Conservation (phyloP, 2,797 vertebrate species). For the Pangasius sanitwongsei region DNA sequence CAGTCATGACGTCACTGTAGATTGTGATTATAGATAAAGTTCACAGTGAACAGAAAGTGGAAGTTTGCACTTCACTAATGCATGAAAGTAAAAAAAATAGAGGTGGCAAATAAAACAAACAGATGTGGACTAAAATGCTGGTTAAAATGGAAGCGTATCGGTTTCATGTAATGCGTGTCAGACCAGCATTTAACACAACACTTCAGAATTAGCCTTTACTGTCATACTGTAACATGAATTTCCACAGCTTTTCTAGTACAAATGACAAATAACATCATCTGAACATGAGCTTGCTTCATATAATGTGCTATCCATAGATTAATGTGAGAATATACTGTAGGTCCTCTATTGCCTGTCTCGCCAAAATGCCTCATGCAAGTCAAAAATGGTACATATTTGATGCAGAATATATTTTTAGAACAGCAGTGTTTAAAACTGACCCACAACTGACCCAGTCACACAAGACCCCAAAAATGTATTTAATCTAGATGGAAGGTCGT, state of each 20-base stretch:
- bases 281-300: neutral
- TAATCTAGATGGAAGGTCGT: conserved; percentile 71
- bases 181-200: neutral
- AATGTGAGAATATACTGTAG: conserved; percentile 16
- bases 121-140: neutral
- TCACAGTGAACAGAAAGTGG: neutral
- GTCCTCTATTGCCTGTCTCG: neutral
- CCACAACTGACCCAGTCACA: conserved; percentile 74
- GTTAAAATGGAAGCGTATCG: neutral
- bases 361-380: conserved; percentile 64
- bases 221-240: neutral
- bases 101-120: neutral
- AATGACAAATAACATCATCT: neutral
- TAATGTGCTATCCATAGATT: neutral
- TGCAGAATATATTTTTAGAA: conserved; percentile 78
- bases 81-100: neutral
- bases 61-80: neutral
- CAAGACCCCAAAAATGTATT: conserved; percentile 75
- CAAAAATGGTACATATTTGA: conserved; percentile 81
- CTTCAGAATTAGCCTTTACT: neutral
- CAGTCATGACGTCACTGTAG: neutral
- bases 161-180: neutral
- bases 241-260: neutral
- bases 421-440: conserved; percentile 73
- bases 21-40: neutral